A percentile compares a stretch with the other conserved stretches of the same genome.
Conservation (phyloP, 2,113 vertebrate genomes). For the Muntiacus reevesi region DNA sequence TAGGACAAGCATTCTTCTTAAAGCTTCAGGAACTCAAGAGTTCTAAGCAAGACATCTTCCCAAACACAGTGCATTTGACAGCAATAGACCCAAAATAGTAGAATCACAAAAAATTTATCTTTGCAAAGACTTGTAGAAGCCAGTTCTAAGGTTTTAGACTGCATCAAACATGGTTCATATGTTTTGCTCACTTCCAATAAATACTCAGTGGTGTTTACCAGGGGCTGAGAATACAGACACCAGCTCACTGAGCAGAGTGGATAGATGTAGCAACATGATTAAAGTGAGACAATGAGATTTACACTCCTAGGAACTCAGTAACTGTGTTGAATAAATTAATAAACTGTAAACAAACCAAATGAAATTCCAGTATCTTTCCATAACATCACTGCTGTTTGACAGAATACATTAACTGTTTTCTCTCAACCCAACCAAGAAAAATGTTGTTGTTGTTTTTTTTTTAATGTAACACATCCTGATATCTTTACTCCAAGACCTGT, state of each 20-base stretch:
- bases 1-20: neutral
- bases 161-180: neutral
- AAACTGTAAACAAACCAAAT: neutral
- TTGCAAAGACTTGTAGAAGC: neutral
- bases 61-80: neutral
- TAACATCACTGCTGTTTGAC: neutral
- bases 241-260: neutral
- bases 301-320: neutral
- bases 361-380: neutral
- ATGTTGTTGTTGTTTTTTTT: neutral
- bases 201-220: neutral
- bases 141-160: neutral
- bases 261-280: neutral
- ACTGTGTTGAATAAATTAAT: neutral
- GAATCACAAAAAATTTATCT: neutral
- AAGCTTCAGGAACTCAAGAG: neutral
- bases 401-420: neutral
- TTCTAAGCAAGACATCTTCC: neutral
- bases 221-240: neutral
- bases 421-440: neutral
- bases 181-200: neutral
- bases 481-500: neutral
- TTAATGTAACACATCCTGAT: neutral
- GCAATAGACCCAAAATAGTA: neutral
- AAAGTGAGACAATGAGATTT: neutral